Conservation (phyloP, 2,797 vertebrate genomes). For the Falco berigora region DNA sequence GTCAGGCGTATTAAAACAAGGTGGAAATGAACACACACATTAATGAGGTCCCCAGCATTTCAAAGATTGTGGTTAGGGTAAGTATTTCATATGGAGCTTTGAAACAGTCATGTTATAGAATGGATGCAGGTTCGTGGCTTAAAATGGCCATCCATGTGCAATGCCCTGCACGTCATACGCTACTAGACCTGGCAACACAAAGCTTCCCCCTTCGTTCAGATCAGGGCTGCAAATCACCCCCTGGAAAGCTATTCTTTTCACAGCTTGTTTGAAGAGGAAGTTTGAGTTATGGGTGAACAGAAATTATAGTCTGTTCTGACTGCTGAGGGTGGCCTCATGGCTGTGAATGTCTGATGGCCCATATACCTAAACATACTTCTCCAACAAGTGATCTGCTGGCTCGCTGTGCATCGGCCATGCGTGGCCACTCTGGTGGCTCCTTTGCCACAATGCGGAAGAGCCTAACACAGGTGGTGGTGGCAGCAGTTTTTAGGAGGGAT, state of each 20-base stretch:
- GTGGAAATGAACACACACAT: background rate
- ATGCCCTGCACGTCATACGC: fast-evolving
- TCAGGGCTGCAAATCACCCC: background rate
- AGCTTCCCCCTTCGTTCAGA: background rate
- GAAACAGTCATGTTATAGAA: background rate
- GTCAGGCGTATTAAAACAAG: background rate
- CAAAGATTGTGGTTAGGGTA: background rate
- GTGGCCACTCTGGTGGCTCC: background rate
- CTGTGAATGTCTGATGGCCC: background rate
- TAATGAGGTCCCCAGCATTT: background rate
- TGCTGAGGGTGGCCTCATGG: background rate
- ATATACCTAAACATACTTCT: background rate
- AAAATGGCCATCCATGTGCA: background rate
- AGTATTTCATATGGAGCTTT: background rate
- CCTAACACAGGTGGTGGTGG: background rate
- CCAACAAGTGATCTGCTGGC: background rate
- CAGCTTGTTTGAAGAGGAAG: background rate
- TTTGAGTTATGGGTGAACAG: background rate
- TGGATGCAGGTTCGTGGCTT: background rate
- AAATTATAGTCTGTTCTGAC: background rate
- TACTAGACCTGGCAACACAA: background rate
- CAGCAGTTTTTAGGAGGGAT: background rate
- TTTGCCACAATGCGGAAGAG: background rate
- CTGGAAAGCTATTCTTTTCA: background rate
- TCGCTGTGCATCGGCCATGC: fast-evolving